Evolutionary conservation across 1,140 invertebrate genomes (phyloP).

Genomic region (Neoseiulus cucumeris): DNA sequence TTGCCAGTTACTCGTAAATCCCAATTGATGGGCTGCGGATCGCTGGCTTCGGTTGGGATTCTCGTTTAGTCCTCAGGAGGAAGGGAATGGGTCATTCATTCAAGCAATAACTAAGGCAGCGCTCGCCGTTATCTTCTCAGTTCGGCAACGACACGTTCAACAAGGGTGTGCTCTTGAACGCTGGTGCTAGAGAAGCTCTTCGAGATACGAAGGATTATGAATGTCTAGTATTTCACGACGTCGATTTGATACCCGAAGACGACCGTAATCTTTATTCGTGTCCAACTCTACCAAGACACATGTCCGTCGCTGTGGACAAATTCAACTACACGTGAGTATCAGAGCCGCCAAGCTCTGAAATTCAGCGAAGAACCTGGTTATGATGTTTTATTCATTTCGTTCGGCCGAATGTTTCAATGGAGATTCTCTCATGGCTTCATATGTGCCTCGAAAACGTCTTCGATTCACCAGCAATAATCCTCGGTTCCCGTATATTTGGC

Average conservation of each 20-base stretch:
- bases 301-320: conserved; percentile 81
- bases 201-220: conserved; percentile 40
- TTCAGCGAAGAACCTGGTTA: too few relatives aligned
- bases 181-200: conserved; percentile 57
- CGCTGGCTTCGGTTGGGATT: too few relatives aligned
- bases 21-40: conserved; percentile 8
- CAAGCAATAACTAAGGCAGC: too few relatives aligned
- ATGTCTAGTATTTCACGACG: conserved; percentile 85
- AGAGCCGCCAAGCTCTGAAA: neutral
- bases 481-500: too few relatives aligned
- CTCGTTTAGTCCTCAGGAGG: too few relatives aligned
- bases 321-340: conserved; percentile 56
- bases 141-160: conserved; percentile 51
- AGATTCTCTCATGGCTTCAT: too few relatives aligned
- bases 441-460: too few relatives aligned
- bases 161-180: conserved; percentile 76
- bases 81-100: too few relatives aligned
- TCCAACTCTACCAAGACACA: conserved; percentile 66
- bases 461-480: too few relatives aligned
- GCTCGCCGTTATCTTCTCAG: too few relatives aligned
- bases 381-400: too few relatives aligned
- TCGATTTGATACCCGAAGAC: conserved; percentile 76
- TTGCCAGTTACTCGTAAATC: neutral
- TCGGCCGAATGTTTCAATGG: too few relatives aligned
- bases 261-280: conserved; percentile 77